phyloP scores from a whole-genome alignment of 2,888 invertebrate species.

The Tricholauxania praeusta region DNA sequence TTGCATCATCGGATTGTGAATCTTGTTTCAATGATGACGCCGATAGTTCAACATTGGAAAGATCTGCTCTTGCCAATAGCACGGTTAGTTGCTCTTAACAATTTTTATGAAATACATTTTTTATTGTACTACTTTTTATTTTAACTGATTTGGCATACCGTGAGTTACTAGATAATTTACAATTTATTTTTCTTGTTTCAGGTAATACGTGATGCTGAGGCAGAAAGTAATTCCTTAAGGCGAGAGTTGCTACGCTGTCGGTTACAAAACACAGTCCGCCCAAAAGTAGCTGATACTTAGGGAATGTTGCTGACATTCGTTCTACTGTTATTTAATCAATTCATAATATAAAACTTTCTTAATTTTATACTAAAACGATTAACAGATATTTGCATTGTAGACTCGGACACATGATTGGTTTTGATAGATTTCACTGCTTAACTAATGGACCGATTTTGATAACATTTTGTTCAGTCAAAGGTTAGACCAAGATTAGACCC shows the following conservation, averaged over 20 bases:
- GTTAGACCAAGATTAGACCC: too few species aligned
- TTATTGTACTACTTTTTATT: neutral
- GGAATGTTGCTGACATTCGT: too few species aligned
- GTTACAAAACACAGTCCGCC: slow-evolving; percentile 48
- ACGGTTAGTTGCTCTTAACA: slow-evolving; percentile 48
- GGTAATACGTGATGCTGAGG: slow-evolving; percentile 57
- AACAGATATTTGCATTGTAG: too few species aligned
- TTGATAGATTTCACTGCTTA: too few species aligned
- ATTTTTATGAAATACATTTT: slow-evolving; percentile 5
- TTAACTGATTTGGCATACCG: neutral
- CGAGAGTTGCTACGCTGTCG: slow-evolving; percentile 61
- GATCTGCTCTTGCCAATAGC: slow-evolving; percentile 58
- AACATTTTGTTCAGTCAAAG: too few species aligned
- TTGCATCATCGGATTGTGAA: slow-evolving; percentile 51
- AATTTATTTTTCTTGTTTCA: slow-evolving; percentile 35
- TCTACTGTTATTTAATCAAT: too few species aligned
- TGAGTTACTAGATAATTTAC: neutral
- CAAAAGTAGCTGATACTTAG: slow-evolving; percentile 18
- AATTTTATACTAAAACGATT: too few species aligned
- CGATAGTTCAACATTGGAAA: slow-evolving; percentile 56
- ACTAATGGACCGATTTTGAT: too few species aligned
- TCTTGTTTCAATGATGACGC: slow-evolving; percentile 49
- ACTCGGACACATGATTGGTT: too few species aligned
- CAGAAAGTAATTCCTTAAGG: slow-evolving; percentile 57
- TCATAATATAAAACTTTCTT: too few species aligned